These are phyloP conservation scores for Lucifuga dentata DNA, from an alignment of 2,113 vertebrate genomes.

Conservation along the genomic window DNA sequence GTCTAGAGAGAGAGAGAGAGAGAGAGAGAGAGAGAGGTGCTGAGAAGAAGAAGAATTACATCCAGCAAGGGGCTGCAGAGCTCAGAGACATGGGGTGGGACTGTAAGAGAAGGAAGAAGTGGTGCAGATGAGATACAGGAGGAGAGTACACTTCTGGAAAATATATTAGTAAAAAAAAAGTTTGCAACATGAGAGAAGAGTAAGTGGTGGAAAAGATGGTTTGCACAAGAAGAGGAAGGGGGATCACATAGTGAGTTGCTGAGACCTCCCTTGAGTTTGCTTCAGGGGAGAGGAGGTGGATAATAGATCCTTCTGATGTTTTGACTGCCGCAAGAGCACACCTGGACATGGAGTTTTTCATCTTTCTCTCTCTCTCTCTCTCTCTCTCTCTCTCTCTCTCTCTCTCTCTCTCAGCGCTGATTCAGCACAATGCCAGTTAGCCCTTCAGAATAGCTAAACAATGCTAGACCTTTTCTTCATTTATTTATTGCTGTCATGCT, in stretches of 20 bases:
- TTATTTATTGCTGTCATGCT: no score
- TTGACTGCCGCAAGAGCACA: not conserved
- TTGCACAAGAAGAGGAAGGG: not conserved
- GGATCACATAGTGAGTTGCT: not conserved
- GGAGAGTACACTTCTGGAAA: slow-evolving; percentile 3
- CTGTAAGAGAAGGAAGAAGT: not conserved
- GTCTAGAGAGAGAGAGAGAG: slow-evolving; percentile 23
- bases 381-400: no score
- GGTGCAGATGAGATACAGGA: slow-evolving; percentile 8
- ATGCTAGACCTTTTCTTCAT: no score
- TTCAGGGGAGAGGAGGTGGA: no score
- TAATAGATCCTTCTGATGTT: not conserved
- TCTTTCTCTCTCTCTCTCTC: no score
- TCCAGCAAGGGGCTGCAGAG: slow-evolving; percentile 5
- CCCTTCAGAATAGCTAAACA: no score
- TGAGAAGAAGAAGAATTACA: slow-evolving; percentile 19
- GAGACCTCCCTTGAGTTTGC: no score
- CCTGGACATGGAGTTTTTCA: no score
- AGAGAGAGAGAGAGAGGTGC: no score
- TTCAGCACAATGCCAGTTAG: no score
- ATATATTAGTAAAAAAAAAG: slow-evolving; percentile 11
- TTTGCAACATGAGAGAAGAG: not conserved
- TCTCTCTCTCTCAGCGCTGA: no score
- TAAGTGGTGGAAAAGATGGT: not conserved
- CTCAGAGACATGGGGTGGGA: slow-evolving; percentile 7